Percentiles rank a stretch among this genome's conserved stretches.
Evolutionary conservation across 2,797 vertebrate genomes (phyloP).

Genomic region (Sus cebifrons): DNA sequence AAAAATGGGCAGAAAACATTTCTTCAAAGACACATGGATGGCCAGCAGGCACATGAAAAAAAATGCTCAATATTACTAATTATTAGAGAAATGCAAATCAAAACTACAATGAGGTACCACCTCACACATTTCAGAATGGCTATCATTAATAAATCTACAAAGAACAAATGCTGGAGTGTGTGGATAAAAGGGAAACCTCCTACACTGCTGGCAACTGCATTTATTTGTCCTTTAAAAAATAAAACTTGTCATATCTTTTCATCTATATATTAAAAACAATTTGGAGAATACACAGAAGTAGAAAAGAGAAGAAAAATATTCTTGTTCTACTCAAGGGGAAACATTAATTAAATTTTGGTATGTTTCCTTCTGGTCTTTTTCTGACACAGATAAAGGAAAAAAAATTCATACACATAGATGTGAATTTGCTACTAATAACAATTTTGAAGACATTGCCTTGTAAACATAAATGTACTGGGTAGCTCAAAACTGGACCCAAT

Average conservation of each 20-base stretch:
- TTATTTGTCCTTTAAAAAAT: not conserved
- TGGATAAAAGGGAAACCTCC: too few species aligned
- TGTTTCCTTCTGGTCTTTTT: not conserved
- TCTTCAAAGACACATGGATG: too few species aligned
- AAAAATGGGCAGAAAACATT: too few species aligned
- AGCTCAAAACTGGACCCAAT: not conserved
- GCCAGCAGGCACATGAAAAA: too few species aligned
- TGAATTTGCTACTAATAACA: slow-evolving; percentile 12
- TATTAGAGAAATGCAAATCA: too few species aligned
- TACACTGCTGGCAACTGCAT: not conserved
- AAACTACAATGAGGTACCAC: too few species aligned
- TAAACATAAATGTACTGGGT: not conserved
- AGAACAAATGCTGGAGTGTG: too few species aligned
- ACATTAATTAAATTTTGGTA: not conserved
- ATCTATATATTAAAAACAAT: slow-evolving; percentile 32
- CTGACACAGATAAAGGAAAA: not conserved
- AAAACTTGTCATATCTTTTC: not conserved
- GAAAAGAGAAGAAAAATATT: slow-evolving; percentile 20
- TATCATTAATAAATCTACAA: too few species aligned
- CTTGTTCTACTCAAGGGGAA: not conserved
- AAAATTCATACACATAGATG: not conserved
- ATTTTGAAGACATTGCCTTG: not conserved
- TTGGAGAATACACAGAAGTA: slow-evolving; percentile 12
- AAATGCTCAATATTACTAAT: too few species aligned
- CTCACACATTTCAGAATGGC: too few species aligned